Evolutionary conservation across 2,888 invertebrate species (phyloP), one percentile per base, ranked within the genome.

Genomic region (Agrochola litura): DNA sequence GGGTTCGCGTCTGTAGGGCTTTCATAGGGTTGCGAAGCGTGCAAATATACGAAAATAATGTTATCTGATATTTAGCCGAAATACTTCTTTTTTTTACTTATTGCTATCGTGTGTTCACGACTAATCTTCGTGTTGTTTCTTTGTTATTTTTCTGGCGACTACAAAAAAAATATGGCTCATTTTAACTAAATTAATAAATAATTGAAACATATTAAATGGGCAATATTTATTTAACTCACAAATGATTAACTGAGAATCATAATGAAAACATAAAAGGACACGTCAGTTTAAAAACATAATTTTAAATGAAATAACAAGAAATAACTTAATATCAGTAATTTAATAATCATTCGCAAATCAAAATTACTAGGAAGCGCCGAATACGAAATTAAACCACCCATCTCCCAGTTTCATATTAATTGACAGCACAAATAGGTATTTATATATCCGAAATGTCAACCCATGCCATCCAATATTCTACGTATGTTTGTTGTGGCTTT

Each of bases 1-100:
- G 87, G 82, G 75, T 79, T 81, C 61, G 81, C 75, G 69, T 66
- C 72, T 83, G 76, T 81, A 83, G 77, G 61, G 73, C n/a, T 78
- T 71, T 43, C 46, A 10, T 73, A 84, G 84, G 83, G 83, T 12
- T 16, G 68, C 54, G 10, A 12, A 16, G 60, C 56, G 69, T 61
- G 73, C 52, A 67, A 77, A 52, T 58, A 69, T 76, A 37, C 64
- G 77, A 61, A 9, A 16, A 41, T 14, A 46, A 61, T 61, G 19
- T 9, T 30, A 8, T 9, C n/a, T n/a, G 14, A n/a, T 52, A 22
- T 37, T 22, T 52, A 37, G 2, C 22, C 16, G 22, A 30, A 30
- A 14, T 30, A 30, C 5, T 14, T 66, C 1, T 41, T 16, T 9
- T 46, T 65, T 46, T 12, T 0, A 19, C 6, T 10, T 46, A 22